phyloP scores from a whole-genome alignment of 2,888 invertebrate species.

The Flabesymbios commensalis region DNA sequence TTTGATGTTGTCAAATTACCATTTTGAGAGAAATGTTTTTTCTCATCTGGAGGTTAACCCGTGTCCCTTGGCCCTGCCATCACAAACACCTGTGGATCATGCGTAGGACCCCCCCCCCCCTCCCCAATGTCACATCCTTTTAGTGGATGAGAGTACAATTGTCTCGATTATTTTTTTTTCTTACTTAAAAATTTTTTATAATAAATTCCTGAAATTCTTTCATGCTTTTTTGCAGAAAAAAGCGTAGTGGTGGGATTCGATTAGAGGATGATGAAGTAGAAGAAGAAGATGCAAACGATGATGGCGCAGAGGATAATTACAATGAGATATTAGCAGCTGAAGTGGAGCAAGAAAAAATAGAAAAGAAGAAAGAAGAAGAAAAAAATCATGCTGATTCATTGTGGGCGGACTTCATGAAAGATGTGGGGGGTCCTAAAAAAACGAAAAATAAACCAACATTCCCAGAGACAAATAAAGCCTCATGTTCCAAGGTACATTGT shows the following conservation, averaged over 20 bases:
- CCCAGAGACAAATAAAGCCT: background rate
- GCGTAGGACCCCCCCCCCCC: no score
- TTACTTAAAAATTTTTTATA: no score
- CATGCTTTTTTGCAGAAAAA: conserved; percentile 42
- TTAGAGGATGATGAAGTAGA: conserved; percentile 35
- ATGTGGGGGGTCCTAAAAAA: conserved; percentile 43
- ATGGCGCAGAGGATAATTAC: conserved; percentile 15
- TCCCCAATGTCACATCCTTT: no score
- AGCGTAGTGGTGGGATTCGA: conserved; percentile 47
- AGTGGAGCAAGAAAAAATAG: conserved; percentile 35
- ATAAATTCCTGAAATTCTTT: no score
- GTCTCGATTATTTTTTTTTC: no score
- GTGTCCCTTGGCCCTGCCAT: no score
- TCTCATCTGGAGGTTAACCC: no score
- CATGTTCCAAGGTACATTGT: background rate
- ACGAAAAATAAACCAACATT: background rate
- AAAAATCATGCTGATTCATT: conserved; percentile 56
- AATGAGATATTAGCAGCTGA: background rate
- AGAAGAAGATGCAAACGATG: conserved; percentile 12
- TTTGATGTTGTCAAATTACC: no score
- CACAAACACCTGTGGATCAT: no score
- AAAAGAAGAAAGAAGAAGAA: conserved; percentile 47
- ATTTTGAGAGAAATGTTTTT: no score
- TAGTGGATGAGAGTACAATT: no score
- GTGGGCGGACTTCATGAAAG: conserved; percentile 60